These are phyloP conservation scores for Scatophagus argus DNA, from an alignment of 2,113 vertebrate genomes.

Conservation along the genomic window DNA sequence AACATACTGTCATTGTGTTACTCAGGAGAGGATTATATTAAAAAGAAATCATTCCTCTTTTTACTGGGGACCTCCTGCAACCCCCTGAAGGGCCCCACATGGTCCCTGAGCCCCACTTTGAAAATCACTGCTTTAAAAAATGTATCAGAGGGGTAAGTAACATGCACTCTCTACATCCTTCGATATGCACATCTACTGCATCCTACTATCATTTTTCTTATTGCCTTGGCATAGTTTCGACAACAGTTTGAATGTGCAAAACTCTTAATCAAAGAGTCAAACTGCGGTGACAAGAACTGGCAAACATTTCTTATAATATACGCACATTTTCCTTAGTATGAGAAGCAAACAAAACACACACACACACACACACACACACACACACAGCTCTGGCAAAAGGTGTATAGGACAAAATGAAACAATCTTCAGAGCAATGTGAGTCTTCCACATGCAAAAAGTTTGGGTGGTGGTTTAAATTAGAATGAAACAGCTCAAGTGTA, in stretches of 20 bases:
- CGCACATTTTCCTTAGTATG: neutral
- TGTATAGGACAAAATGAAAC: neutral
- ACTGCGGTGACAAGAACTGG: slow-evolving; percentile 35
- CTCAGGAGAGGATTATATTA: too few relatives aligned
- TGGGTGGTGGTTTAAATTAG: neutral
- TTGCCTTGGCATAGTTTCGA: slow-evolving; percentile 36
- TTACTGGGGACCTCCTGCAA: too few relatives aligned
- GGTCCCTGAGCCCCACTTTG: too few relatives aligned
- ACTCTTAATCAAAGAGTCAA: slow-evolving; percentile 42
- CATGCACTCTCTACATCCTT: neutral
- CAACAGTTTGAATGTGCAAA: slow-evolving; percentile 38
- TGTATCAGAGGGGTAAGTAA: neutral
- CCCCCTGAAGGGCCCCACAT: too few relatives aligned
- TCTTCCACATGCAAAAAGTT: too few relatives aligned
- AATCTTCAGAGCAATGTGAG: neutral
- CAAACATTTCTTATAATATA: slow-evolving; percentile 24
- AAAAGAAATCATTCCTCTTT: too few relatives aligned
- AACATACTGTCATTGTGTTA: too few relatives aligned
- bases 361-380: neutral
- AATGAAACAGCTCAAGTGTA: neutral
- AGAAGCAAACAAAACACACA: neutral
- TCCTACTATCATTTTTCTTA: slow-evolving; percentile 16
- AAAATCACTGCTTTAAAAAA: too few relatives aligned
- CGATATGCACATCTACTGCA: slow-evolving; percentile 15
- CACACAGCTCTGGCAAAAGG: neutral